phyloP scores from a whole-genome alignment of 1,140 invertebrate genomes.

The Cardiocondyla obscurior region DNA sequence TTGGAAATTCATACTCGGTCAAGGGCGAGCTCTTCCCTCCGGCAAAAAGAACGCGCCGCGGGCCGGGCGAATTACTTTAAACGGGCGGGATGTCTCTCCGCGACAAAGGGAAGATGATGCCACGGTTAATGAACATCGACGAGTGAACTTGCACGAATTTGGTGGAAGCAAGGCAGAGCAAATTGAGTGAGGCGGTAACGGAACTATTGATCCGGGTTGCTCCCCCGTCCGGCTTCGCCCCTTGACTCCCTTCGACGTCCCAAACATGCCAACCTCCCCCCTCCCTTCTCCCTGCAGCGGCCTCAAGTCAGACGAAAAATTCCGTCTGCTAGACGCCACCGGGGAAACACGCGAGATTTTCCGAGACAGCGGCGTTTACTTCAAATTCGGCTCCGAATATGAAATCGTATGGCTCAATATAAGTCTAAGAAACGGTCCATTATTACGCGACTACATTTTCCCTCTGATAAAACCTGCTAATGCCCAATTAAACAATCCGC shows the following conservation, averaged over 20 bases:
- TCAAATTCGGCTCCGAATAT: neutral
- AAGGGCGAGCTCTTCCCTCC: neutral
- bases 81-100: neutral
- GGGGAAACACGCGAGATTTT: conserved; percentile 44
- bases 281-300: conserved; percentile 19
- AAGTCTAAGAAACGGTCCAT: neutral
- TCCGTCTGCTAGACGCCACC: conserved; percentile 29
- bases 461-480: neutral
- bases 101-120: conserved; percentile 17
- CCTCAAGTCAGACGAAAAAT: conserved; percentile 63
- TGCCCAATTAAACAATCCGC: neutral
- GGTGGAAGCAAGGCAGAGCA: conserved; percentile 61
- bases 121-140: conserved; percentile 69
- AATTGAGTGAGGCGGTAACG: conserved; percentile 73
- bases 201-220: conserved; percentile 67
- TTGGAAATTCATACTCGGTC: conserved; percentile 22
- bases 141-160: conserved; percentile 71
- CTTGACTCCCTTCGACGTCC: neutral
- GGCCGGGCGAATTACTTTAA: conserved; percentile 3
- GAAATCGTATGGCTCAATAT: neutral
- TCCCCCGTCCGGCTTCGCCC: conserved; percentile 20
- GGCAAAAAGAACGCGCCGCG: neutral
- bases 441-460: neutral
- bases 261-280: conserved; percentile 30
- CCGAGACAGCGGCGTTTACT: neutral